Base-by-base conservation (phyloP, 1,140 invertebrate genomes). In the Cydia amplana region DNA sequence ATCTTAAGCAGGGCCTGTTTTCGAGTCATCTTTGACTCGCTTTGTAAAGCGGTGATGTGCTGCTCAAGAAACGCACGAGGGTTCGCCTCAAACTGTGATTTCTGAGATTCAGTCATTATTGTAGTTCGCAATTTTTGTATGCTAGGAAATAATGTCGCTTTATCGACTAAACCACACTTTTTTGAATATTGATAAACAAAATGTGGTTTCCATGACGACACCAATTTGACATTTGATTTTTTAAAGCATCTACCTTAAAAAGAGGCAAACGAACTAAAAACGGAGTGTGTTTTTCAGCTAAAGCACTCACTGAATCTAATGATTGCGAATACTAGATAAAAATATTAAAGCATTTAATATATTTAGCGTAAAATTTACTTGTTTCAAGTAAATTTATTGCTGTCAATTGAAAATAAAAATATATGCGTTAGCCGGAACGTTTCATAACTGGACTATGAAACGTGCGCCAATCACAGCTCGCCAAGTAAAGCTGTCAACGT, bases 401-500 rank as follows among this genome's bases (percentile, higher is more conserved):
- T 16, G 1, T 46, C 4, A 4, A 46, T 4, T 16, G 2, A 46
- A 46, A 46, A 14, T 51, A 14, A 18, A 18, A 51, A 51, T 51
- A 18, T n/a, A 23, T 23, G 20, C 55, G 20, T 60, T 20, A 12
- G 6, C 5, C 46, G 72, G 18, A 72, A 70, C 18, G 67, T 20
- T 7, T 64, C 25, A 74, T 51, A 74, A 46, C 51, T 14, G 51
- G 25, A 73, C 43, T 73, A 51, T 73, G 64, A 65, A 81, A 91
- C 91, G 91, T 93, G 91, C 91, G 88, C 91, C 91, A 93, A 93
- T 93, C 89, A 87, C 74, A 84, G 75, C 70, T 79, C 82, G 90
- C 88, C 91, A 93, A 91, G 89, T 93, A 91, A 87, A 88, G 77
- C 87, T 91, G 90, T 91, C 91, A 93, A 89, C 91, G 88, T 91